Evolutionary conservation across 2,888 invertebrate genomes (phyloP).

Genomic region (Hemicrepidius hirtus): DNA sequence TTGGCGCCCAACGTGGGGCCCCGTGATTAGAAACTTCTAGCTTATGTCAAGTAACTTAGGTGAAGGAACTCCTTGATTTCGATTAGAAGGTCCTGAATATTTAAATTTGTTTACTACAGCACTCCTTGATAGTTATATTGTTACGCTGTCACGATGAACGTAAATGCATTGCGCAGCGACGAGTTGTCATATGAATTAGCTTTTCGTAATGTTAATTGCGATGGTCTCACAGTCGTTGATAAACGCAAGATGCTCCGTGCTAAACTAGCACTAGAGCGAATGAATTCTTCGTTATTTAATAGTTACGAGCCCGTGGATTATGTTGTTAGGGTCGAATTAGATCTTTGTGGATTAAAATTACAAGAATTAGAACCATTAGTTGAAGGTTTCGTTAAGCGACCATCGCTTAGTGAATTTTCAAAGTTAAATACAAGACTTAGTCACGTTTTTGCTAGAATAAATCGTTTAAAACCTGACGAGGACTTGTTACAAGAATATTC

Average conservation of each 20-base stretch:
- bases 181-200: constrained; percentile 11
- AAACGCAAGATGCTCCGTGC: constrained; percentile 2
- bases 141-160: no score
- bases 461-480: no score
- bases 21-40: no score
- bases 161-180: constrained; percentile 1
- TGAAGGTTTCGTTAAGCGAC: background rate
- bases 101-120: no score
- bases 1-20: no score
- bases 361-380: background rate
- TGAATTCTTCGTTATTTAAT: constrained; percentile 9
- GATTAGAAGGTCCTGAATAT: no score
- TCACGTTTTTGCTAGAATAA: no score
- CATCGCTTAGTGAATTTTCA: background rate
- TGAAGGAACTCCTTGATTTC: no score
- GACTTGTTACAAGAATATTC: no score
- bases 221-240: background rate
- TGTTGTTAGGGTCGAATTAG: background rate
- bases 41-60: no score
- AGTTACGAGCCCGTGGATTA: background rate
- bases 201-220: constrained; percentile 2
- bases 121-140: no score
- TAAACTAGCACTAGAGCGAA: constrained; percentile 5
- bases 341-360: constrained; percentile 3
- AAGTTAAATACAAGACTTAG: no score